Conservation (phyloP, 1,140 invertebrate species). For the Eriosoma lanigerum region DNA sequence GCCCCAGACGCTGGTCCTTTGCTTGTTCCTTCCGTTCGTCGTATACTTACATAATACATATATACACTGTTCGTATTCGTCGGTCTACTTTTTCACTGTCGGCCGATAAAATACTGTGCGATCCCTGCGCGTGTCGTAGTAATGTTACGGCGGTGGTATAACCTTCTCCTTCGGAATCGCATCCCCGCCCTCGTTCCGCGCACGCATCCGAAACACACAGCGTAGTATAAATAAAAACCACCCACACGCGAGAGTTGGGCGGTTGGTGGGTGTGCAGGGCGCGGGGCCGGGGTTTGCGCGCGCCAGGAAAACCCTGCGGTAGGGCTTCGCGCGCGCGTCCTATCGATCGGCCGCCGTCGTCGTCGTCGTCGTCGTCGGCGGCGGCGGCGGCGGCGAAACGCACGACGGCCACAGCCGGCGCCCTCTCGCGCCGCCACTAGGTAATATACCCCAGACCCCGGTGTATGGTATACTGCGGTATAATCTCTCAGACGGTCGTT, state of each 20-base stretch:
- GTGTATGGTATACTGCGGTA: neutral
- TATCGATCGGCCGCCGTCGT: constrained; percentile 25
- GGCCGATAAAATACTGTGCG: constrained; percentile 41
- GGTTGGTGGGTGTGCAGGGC: neutral
- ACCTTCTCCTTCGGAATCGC: neutral
- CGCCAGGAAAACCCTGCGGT: neutral
- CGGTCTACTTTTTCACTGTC: constrained; percentile 31
- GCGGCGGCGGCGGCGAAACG: neutral
- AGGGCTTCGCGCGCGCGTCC: constrained; percentile 23
- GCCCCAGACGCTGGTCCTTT: neutral
- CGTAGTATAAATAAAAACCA: constrained; percentile 33
- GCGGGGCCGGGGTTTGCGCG: neutral
- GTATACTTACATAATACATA: too few species aligned
- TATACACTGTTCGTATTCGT: neutral
- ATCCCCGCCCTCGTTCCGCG: neutral
- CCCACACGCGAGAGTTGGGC: too few species aligned
- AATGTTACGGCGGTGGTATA: neutral
- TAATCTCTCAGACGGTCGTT: constrained; percentile 35
- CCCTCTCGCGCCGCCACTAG: constrained; percentile 7
- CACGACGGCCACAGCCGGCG: constrained; percentile 17
- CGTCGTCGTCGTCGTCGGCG: neutral
- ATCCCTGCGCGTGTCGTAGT: neutral
- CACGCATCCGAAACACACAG: too few species aligned
- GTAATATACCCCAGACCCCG: neutral
- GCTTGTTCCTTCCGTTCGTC: neutral